These are phyloP conservation scores for Temnothorax curvispinosus DNA, from an alignment of 1,140 invertebrate genomes.

Conservation along the genomic window DNA sequence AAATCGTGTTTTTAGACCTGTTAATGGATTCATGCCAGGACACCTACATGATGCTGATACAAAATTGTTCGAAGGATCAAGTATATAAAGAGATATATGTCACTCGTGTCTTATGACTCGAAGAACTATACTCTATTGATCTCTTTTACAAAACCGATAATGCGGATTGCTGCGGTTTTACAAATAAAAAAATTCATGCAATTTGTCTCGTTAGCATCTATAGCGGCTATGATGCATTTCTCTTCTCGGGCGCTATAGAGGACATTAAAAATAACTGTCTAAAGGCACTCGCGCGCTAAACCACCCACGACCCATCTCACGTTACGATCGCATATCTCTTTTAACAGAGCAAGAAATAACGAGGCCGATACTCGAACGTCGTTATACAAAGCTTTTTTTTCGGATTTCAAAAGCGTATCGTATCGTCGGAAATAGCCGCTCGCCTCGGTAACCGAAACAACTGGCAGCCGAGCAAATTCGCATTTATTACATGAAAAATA, in stretches of 20 bases:
- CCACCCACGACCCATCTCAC: slow-evolving; percentile 71
- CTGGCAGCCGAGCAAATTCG: slow-evolving; percentile 39
- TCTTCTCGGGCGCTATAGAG: slow-evolving; percentile 58
- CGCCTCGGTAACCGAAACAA: slow-evolving; percentile 27
- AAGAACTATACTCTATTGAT: neutral
- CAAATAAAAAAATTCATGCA: neutral
- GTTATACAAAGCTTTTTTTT: slow-evolving; percentile 42
- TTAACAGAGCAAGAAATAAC: slow-evolving; percentile 53
- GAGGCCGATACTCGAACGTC: slow-evolving; percentile 22
- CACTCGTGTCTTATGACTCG: slow-evolving; percentile 3
- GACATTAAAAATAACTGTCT: slow-evolving; percentile 74
- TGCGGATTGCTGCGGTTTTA: neutral
- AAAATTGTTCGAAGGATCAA: slow-evolving; percentile 8
- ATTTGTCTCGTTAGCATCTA: slow-evolving; percentile 45
- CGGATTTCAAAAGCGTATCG: slow-evolving; percentile 51
- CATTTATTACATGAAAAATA: slow-evolving; percentile 65
- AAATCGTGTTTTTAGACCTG: slow-evolving; percentile 41
- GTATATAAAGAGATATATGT: slow-evolving; percentile 6
- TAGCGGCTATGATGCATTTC: slow-evolving; percentile 51
- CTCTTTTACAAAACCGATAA: neutral
- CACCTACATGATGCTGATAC: neutral
- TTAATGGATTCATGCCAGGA: slow-evolving; percentile 40
- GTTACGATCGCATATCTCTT: slow-evolving; percentile 73
- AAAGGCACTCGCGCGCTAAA: slow-evolving; percentile 58
- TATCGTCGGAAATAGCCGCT: slow-evolving; percentile 66